A percentile compares a stretch with the other conserved stretches of the same genome.
Conservation (phyloP, 2,888 invertebrate species). For the Scelioninae gen. 1 region DNA sequence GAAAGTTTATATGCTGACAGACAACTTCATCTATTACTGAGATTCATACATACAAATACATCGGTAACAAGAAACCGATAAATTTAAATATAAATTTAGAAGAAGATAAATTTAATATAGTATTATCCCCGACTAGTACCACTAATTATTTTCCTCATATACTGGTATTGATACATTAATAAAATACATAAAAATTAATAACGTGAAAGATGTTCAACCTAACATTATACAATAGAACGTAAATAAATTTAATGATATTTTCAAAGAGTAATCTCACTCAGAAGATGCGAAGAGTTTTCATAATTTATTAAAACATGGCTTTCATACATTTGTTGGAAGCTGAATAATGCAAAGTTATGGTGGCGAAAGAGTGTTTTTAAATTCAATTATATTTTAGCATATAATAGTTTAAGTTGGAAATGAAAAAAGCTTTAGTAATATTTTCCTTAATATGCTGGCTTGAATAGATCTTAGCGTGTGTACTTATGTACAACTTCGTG, state of each 20-base stretch:
- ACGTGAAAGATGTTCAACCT: too few relatives aligned
- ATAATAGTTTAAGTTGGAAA: constrained; percentile 10
- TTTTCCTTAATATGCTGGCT: constrained; percentile 24
- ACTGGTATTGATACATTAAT: too few relatives aligned
- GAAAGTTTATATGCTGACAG: constrained; percentile 19
- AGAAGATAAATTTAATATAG: too few relatives aligned
- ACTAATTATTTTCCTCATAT: too few relatives aligned
- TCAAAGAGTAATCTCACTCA: neutral
- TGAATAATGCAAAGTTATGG: constrained; percentile 4
- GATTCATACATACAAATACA: constrained; percentile 3
- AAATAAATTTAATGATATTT: constrained; percentile 4
- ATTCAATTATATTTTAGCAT: constrained; percentile 19
- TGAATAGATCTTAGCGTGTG: constrained; percentile 15
- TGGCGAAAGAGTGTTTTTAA: constrained; percentile 9
- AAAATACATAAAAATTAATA: too few relatives aligned
- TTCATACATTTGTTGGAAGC: constrained; percentile 1
- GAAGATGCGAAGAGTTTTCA: neutral
- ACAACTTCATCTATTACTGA: constrained; percentile 8
- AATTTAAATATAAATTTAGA: too few relatives aligned
- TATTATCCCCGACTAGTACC: too few relatives aligned
- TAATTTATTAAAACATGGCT: constrained; percentile 13
- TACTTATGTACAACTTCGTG: constrained; percentile 11
- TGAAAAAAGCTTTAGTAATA: constrained; percentile 28
- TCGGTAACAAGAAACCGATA: neutral
- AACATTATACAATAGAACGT: neutral